Base-by-base conservation (phyloP, 2,797 vertebrate genomes). In the Zonotrichia albicollis region DNA sequence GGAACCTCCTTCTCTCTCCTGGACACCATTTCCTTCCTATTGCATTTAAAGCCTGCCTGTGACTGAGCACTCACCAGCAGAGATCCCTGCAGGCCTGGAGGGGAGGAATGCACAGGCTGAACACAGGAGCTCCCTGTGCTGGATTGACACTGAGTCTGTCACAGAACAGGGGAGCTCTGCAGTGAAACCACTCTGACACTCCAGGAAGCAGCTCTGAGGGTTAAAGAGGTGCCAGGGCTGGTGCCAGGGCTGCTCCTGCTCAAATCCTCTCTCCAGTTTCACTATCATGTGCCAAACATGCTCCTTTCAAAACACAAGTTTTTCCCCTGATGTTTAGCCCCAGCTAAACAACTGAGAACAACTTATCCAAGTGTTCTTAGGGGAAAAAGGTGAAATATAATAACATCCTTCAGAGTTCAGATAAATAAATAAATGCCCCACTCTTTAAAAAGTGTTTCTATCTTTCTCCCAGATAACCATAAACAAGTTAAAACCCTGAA, bases 261-360 rank as follows among this genome's bases (percentile, higher is more conserved):
- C 4, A 21, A 48, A 54, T 23, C 34, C 11, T 42, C 84, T 53
- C 84, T 51, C 45, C 32, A 36, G 27, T 18, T 54, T 45, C 64
- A 23, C 38, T 22, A 1, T 1, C 36, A 48, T 0, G 0, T 15
- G 21, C 17, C 71, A 43, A 78, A 62, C 34, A 32, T 16, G 32
- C 36, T 23, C 30, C 58, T 58, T 70, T 73, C 30, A 67, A 34
- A 80, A 53, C 1, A 22, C 22, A 34, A n/a, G 34, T 2, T 62
- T 48, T 11, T 5, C 5, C 34, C 40, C 17, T 25, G 16, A 1
- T 38, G 20, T 68, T 90, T 15, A 86, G 42, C 34, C 51, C 29
- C 62, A 58, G 51, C 20, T 84, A 32, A 51, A 72, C 32, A 40
- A 27, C 53, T 16, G 34, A 51, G 36, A 81, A 61, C 16, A 66